Conservation (phyloP, 2,797 vertebrate genomes). For the Sarcoramphus papa region DNA sequence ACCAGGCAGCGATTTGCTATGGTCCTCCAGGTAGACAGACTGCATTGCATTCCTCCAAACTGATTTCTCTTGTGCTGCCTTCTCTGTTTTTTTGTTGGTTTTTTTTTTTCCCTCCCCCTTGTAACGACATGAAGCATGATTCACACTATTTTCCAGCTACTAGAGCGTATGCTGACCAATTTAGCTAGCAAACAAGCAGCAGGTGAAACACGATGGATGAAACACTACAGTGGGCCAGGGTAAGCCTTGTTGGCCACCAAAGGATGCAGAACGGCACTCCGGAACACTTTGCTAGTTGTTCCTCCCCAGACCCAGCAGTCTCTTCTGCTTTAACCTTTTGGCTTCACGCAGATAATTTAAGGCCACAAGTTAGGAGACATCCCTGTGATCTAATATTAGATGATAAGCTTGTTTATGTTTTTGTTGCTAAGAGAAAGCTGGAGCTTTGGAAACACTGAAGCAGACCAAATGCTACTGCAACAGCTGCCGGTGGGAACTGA, state of each 20-base stretch:
- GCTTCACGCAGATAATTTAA: constrained; percentile 8
- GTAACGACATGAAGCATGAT: fast-evolving
- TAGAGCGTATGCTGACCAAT: background rate
- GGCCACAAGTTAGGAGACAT: background rate
- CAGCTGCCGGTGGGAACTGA: constrained; percentile 61
- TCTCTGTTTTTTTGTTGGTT: no score
- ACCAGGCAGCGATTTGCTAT: fast-evolving
- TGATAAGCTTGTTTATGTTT: constrained; percentile 62
- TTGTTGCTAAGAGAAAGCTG: constrained; percentile 70
- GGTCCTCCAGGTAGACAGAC: fast-evolving
- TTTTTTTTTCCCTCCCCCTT: no score
- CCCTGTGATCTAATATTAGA: constrained; percentile 68
- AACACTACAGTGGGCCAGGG: fast-evolving
- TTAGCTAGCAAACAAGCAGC: background rate
- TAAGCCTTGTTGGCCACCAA: background rate
- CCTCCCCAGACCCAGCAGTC: background rate
- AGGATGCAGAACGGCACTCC: background rate
- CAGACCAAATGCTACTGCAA: constrained; percentile 32
- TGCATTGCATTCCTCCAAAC: fast-evolving
- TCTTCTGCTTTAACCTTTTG: constrained; percentile 42
- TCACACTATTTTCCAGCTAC: background rate
- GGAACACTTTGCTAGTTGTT: background rate
- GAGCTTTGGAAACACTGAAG: constrained; percentile 62
- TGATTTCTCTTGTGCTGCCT: fast-evolving
- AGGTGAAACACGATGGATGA: fast-evolving